Conservation (phyloP, 2,797 vertebrate genomes). For the Morelia viridis region DNA sequence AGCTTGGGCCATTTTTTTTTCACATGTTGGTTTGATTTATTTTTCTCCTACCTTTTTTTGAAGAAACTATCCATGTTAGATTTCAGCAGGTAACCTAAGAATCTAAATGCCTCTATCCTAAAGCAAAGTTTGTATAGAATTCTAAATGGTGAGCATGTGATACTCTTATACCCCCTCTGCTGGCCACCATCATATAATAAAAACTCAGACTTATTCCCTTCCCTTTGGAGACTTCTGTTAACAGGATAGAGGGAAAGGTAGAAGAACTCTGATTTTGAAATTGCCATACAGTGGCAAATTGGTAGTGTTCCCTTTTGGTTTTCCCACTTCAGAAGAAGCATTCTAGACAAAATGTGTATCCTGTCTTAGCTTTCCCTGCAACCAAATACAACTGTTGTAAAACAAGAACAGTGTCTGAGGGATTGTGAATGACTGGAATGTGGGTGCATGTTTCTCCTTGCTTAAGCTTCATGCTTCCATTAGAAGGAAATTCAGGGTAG, state of each 20-base stretch:
- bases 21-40: not conserved
- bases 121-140: slow-evolving; percentile 25
- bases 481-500: slow-evolving; percentile 53
- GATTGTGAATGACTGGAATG: slow-evolving; percentile 40
- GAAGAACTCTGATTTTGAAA: slow-evolving; percentile 39
- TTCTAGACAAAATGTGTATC: not conserved
- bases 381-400: slow-evolving; percentile 31
- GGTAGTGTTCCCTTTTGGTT: slow-evolving; percentile 27
- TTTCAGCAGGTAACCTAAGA: not conserved
- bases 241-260: not conserved
- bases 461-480: slow-evolving; percentile 50
- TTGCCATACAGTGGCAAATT: slow-evolving; percentile 33
- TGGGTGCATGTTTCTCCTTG: slow-evolving; percentile 26
- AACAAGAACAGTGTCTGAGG: slow-evolving; percentile 11
- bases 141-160: not conserved
- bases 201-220: slow-evolving; percentile 15
- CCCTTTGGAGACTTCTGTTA: slow-evolving; percentile 23
- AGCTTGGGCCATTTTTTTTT: not conserved
- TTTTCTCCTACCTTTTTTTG: not conserved
- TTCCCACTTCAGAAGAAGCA: not conserved
- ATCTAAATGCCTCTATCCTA: not conserved
- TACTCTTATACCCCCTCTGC: slow-evolving; percentile 46
- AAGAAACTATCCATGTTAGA: not conserved
- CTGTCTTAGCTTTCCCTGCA: slow-evolving; percentile 40
- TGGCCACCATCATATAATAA: slow-evolving; percentile 27